A percentile compares a stretch with the other conserved stretches of the same genome.
Conservation (phyloP, 2,888 invertebrate species). For the Teinopalpus imperialis region DNA sequence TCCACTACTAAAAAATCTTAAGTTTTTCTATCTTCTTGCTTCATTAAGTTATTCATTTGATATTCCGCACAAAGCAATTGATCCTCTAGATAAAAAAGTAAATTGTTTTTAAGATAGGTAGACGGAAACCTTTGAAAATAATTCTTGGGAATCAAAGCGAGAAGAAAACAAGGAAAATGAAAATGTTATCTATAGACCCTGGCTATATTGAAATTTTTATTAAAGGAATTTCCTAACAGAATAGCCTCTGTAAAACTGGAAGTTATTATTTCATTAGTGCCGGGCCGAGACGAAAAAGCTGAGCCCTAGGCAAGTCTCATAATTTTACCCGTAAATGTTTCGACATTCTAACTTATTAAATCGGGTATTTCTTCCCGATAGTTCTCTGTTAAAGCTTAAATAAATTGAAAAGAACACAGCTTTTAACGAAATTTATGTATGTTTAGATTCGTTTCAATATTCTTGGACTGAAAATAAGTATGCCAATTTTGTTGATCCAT, state of each 20-base stretch:
- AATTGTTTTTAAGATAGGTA: too few species aligned
- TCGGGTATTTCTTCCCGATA: background rate
- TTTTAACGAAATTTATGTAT: slow-evolving; percentile 7
- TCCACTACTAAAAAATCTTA: too few species aligned
- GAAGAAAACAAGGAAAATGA: slow-evolving; percentile 3
- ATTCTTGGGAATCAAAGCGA: slow-evolving; percentile 10
- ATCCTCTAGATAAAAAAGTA: too few species aligned
- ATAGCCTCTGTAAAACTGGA: slow-evolving; percentile 24
- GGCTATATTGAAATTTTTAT: slow-evolving; percentile 25
- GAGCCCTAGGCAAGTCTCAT: slow-evolving; percentile 18
- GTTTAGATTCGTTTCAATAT: background rate
- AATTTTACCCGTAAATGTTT: slow-evolving; percentile 17
- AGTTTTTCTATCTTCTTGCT: too few species aligned
- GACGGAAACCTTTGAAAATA: slow-evolving; percentile 10
- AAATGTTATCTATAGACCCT: slow-evolving; percentile 10
- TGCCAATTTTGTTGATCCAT: slow-evolving; percentile 10
- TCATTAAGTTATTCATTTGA: too few species aligned
- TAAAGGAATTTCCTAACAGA: slow-evolving; percentile 23
- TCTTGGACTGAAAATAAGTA: background rate
- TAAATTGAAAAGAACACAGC: background rate
- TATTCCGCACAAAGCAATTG: too few species aligned
- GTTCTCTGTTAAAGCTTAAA: background rate
- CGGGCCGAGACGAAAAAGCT: slow-evolving; percentile 18
- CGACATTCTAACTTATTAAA: slow-evolving; percentile 16
- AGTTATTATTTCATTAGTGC: slow-evolving; percentile 27